Conservation (phyloP, 2,888 invertebrate species). For the Masnerella sp. region DNA sequence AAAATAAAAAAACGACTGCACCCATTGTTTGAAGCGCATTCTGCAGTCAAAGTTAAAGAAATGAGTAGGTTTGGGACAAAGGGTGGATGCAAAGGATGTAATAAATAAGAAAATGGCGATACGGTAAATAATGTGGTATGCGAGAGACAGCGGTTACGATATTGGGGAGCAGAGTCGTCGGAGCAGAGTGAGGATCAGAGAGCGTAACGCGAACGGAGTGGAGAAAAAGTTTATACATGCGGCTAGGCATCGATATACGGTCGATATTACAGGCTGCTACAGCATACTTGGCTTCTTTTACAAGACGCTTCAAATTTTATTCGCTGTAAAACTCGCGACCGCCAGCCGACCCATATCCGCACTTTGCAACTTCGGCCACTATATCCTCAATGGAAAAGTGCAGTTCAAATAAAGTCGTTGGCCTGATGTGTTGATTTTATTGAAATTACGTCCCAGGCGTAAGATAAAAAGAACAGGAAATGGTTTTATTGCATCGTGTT, state of each 20-base stretch:
- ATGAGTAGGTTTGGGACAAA: too few species aligned
- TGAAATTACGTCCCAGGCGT: too few species aligned
- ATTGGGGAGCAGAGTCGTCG: constrained; percentile 48
- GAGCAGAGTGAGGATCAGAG: constrained; percentile 52
- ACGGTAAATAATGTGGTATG: constrained; percentile 60
- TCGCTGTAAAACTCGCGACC: constrained; percentile 70
- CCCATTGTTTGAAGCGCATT: too few species aligned
- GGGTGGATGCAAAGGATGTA: constrained; percentile 29
- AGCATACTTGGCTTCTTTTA: constrained; percentile 70
- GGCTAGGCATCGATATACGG: constrained; percentile 66
- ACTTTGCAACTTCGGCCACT: constrained; percentile 11
- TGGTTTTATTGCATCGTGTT: too few species aligned
- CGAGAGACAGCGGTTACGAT: constrained; percentile 52
- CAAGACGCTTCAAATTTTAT: constrained; percentile 74
- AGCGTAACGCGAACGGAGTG: constrained; percentile 55
- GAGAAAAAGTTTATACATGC: constrained; percentile 65
- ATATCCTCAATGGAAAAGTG: constrained; percentile 13
- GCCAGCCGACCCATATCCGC: constrained; percentile 34
- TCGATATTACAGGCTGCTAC: constrained; percentile 70
- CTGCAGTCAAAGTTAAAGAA: too few species aligned
- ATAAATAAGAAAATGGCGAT: constrained; percentile 57
- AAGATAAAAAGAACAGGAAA: too few species aligned
- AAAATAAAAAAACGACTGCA: too few species aligned
- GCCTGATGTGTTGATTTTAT: constrained; percentile 23
- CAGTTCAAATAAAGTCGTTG: constrained; percentile 15